Conservation (phyloP, 2,797 vertebrate species). For the Pogonophryne albipinna region DNA sequence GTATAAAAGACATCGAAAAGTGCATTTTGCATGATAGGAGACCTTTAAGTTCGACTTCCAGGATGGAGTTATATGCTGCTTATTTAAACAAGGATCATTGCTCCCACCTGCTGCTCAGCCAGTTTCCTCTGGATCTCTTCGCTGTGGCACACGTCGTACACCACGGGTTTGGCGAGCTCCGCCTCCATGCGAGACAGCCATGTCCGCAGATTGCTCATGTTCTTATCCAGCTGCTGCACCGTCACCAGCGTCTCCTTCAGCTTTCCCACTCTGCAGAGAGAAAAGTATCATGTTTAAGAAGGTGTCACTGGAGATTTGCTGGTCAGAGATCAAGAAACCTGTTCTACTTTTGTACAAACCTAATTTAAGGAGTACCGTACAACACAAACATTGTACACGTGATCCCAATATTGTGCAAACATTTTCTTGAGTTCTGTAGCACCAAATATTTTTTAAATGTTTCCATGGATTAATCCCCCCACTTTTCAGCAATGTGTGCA, state of each 20-base stretch:
- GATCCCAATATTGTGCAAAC: no score
- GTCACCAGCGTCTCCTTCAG: conserved; percentile 95
- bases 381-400: no score
- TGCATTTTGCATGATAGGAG: no score
- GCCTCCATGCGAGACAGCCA: conserved; percentile 95
- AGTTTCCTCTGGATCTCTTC: conserved; percentile 97
- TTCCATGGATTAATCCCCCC: no score
- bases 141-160: conserved; percentile 90
- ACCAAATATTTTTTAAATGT: not conserved
- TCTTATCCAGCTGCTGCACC: conserved; percentile 95
- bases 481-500: no score
- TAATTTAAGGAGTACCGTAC: not conserved
- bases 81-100: not conserved
- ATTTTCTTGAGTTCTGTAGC: not conserved
- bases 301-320: not conserved
- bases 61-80: not conserved
- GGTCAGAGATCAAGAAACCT: not conserved
- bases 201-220: conserved; percentile 95
- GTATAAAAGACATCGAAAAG: no score
- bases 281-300: not conserved
- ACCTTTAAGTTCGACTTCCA: no score
- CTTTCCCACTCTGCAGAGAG: conserved; percentile 91
- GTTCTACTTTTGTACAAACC: not conserved
- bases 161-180: conserved; percentile 92
- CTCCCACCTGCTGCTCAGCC: conserved; percentile 92